phyloP scores from a whole-genome alignment of 2,113 vertebrate species.

The Carassius auratus region DNA sequence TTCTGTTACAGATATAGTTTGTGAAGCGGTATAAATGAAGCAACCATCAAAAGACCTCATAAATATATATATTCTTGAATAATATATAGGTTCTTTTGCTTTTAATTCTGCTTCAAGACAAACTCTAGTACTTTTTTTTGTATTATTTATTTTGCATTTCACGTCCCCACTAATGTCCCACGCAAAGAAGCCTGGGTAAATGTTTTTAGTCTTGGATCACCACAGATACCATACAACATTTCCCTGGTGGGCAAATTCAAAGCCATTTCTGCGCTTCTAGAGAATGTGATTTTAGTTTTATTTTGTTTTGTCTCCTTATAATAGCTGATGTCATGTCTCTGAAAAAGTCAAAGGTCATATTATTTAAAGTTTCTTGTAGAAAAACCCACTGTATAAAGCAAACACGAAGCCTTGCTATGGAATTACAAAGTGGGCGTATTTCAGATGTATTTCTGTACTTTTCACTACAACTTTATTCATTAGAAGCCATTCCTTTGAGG shows the following conservation, averaged over 20 bases:
- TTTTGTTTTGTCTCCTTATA: neutral
- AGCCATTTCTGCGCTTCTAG: neutral
- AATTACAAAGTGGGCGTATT: neutral
- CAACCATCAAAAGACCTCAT: neutral
- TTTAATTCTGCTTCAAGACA: neutral
- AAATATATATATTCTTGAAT: neutral
- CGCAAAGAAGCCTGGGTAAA: neutral
- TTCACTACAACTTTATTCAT: conserved; percentile 13
- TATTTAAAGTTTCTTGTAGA: conserved; percentile 20
- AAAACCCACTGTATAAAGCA: conserved; percentile 33
- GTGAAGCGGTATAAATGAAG: neutral
- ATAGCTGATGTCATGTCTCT: neutral
- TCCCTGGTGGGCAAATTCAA: neutral
- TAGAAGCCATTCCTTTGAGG: conserved; percentile 25
- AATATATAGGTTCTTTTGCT: neutral
- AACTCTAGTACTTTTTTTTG: neutral
- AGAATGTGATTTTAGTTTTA: conserved; percentile 6
- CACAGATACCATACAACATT: neutral
- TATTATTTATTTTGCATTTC: neutral
- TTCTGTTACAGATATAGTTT: conserved; percentile 5
- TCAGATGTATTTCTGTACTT: conserved; percentile 26
- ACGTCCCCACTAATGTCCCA: neutral
- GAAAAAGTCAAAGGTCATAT: neutral
- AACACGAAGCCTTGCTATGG: conserved; percentile 12
- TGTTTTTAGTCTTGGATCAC: neutral